A percentile compares a stretch with the other conserved stretches of the same genome.
These are phyloP conservation scores for Hippotragus niger DNA, from an alignment of 2,113 vertebrate species.

Conservation along the genomic window DNA sequence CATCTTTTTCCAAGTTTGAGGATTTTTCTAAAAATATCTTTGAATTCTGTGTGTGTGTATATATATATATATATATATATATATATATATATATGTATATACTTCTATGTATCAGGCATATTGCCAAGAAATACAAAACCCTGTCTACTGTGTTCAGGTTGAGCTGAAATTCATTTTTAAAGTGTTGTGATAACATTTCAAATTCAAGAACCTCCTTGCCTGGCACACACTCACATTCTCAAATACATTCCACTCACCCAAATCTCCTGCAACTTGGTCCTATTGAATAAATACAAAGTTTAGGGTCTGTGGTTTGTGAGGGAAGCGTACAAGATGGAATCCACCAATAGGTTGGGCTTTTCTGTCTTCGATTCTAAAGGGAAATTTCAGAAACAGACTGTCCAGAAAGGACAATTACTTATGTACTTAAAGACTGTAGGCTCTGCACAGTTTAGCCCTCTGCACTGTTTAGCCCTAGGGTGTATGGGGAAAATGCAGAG, in stretches of 20 bases:
- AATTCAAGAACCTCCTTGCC: neutral
- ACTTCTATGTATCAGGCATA: neutral
- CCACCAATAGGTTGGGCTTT: neutral
- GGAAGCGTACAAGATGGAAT: neutral
- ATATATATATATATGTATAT: neutral
- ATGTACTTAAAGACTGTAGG: neutral
- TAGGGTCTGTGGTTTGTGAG: neutral
- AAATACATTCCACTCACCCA: neutral
- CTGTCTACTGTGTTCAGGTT: neutral
- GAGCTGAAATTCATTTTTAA: constrained; percentile 7
- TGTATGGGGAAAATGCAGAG: neutral
- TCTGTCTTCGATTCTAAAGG: neutral
- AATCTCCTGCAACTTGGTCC: neutral
- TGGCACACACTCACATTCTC: neutral
- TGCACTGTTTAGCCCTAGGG: neutral
- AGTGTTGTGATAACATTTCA: neutral
- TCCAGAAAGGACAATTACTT: neutral
- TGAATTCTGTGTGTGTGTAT: neutral
- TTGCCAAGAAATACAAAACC: constrained; percentile 18
- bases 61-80: fast-evolving
- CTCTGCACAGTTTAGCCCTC: neutral
- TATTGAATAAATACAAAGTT: neutral
- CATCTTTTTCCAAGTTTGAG: neutral
- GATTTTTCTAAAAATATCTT: constrained; percentile 6
- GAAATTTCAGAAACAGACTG: neutral